phyloP scores from a whole-genome alignment of 2,113 vertebrate genomes.

The Neogobius melanostomus region DNA sequence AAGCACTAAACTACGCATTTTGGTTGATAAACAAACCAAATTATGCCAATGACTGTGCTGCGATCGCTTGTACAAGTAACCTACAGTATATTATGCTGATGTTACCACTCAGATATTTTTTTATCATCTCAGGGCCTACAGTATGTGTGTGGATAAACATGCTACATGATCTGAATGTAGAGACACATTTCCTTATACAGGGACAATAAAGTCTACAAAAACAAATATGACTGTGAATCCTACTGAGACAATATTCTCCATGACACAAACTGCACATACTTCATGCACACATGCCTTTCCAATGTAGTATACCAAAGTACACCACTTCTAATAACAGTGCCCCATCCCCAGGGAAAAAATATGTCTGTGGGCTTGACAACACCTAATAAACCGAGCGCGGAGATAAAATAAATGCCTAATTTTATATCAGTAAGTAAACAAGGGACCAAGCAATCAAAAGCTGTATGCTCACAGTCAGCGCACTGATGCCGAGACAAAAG shows the following conservation, averaged over 20 bases:
- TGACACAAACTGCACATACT: not conserved
- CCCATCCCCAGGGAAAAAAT: conserved; percentile 24
- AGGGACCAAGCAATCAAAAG: conserved; percentile 38
- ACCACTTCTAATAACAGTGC: conserved; percentile 27
- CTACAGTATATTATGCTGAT: too few relatives aligned
- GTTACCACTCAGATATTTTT: too few relatives aligned
- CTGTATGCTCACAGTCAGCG: conserved; percentile 6
- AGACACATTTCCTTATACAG: too few relatives aligned
- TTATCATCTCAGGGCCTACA: too few relatives aligned
- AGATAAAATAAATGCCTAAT: conserved; percentile 24
- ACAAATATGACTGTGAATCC: too few relatives aligned
- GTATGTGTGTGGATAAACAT: too few relatives aligned
- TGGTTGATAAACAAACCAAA: too few relatives aligned
- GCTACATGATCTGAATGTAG: too few relatives aligned
- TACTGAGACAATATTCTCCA: not conserved
- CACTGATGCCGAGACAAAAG: conserved; percentile 39
- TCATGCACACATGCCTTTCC: not conserved
- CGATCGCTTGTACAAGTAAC: too few relatives aligned
- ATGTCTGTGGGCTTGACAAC: conserved; percentile 23
- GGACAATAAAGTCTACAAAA: too few relatives aligned
- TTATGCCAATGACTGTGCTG: too few relatives aligned
- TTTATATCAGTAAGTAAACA: conserved; percentile 42
- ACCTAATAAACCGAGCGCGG: conserved; percentile 7
- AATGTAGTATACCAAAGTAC: conserved; percentile 12
- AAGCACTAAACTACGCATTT: too few relatives aligned